Base-by-base conservation (phyloP, 2,797 vertebrate genomes). In the Microcaecilia unicolor region DNA sequence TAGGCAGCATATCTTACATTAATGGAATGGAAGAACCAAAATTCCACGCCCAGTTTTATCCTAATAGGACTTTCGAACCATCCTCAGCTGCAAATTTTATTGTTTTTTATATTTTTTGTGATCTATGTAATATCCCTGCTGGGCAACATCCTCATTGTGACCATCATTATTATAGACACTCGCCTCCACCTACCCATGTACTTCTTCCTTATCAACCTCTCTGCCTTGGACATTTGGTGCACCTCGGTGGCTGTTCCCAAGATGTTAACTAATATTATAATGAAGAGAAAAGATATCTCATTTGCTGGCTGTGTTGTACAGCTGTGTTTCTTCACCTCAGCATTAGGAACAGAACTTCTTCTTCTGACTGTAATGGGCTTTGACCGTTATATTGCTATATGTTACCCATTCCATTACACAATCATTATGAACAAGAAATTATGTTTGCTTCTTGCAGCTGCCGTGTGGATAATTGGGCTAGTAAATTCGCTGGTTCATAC, bases 161-260 rank as follows among this genome's bases (percentile, higher is more conserved):
- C 62, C 19, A 47, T 44, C 2, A 26, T 62, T 13, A 41, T 14
- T 13, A 28, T 9, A 15, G 39, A 34, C 19, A 33, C 14, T 16
- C 10, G 6, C 15, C 15, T 65, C 5, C 6, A 3, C 6, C 49
- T 41, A 7, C 61, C 47, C 28, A 63, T 61, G 56, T 69, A 63
- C 16, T 65, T 63, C 40, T 61, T 69, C 17, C 41, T 63, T 24
- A 55, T 38, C 1, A 56, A 61, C 6, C 21, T 63, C 37, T 63
- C 61, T 12, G 65, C 46, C 48, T 51, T 68, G 33, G 58, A 62
- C 31, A 44, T 65, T 3, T 42, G 28, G 18, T 63, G 61, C 8
- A 58, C 49, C 3, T 45, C 65, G 2, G 44, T 58, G 37, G 63
- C 56, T 0, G 56, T 54, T 25, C 65, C 65, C 15, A 58, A 58